Evolutionary conservation across 2,113 vertebrate genomes (phyloP).

Genomic region (Phalacrocorax carbo): DNA sequence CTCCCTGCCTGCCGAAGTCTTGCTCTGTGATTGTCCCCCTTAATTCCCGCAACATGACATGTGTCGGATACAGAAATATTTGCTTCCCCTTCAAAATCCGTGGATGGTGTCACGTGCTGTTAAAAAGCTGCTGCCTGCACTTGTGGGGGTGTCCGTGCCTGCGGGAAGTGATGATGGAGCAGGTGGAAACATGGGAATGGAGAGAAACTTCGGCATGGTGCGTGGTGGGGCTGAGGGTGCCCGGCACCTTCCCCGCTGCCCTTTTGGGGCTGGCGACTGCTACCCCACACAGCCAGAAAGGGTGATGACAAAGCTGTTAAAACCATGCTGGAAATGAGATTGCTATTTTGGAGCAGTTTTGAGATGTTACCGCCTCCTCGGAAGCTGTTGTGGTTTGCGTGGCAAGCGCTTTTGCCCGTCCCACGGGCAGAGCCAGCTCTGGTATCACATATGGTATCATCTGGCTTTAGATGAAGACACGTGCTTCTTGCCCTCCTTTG

Average conservation of each 20-base stretch:
- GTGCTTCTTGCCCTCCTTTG: background rate
- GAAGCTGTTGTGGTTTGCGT: background rate
- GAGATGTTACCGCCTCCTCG: background rate
- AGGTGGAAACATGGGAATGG: background rate
- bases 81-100: background rate
- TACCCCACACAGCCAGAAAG: background rate
- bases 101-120: background rate
- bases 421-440: background rate
- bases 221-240: background rate
- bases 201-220: background rate
- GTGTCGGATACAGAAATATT: background rate
- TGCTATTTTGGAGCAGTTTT: background rate
- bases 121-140: background rate
- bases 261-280: background rate
- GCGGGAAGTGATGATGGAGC: background rate
- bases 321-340: background rate
- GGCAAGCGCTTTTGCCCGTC: background rate
- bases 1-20: background rate
- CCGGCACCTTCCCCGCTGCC: background rate
- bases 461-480: background rate
- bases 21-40: background rate
- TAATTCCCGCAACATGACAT: accelerated
- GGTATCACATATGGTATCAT: background rate
- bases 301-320: background rate
- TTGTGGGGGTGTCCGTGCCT: background rate